Evolutionary conservation across 35 echinoderm and acorn worm genomes (phyloP), one percentile per base, ranked within the genome.

Genomic region (Ophioderma brevispina): DNA sequence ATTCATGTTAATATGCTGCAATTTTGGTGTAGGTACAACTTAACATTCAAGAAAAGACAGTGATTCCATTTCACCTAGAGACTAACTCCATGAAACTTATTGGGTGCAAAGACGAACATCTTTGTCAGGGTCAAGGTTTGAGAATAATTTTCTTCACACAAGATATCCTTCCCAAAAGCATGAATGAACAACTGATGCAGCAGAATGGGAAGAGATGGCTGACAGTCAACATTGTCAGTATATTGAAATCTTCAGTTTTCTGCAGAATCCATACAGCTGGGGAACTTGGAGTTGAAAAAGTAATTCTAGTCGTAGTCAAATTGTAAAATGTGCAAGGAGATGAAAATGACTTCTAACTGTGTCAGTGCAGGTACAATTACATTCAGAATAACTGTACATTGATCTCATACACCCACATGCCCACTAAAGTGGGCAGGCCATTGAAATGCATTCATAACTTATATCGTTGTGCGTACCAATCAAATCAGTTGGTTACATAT

Each of bases 251-350:
- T 32, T 82, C 15, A 91, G 88, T 33, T 97, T 85, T 39, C 55
- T 64, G 42, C 86, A 79, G 50, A 97, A 97, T 80, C 96, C 96
- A 70, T 97, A 80, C 32, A 50, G 59, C 19, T 97, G 96, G 92
- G 92, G 90, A n/a, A 40, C 34, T 37, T 0, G 80, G 55, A 75
- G 84, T 63, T 2, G n/a, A 88, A 33, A 97, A 82, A 84, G 96
- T 97, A 89, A 35, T 40, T 46, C 33, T 38, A 21, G n/a, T n/a
- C n/a, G n/a, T n/a, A n/a, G n/a, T n/a, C n/a, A n/a, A n/a, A n/a
- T n/a, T n/a, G n/a, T n/a, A n/a, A n/a, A n/a, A n/a, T n/a, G n/a
- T n/a, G n/a, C n/a, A n/a, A n/a, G n/a, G n/a, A n/a, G n/a, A n/a
- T n/a, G n/a, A n/a, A n/a, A n/a, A n/a, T n/a, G n/a, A n/a, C n/a